Percentiles rank a stretch among this genome's conserved stretches.
phyloP scores from a whole-genome alignment of 2,113 vertebrate species.

The Limnothrissa miodon region DNA sequence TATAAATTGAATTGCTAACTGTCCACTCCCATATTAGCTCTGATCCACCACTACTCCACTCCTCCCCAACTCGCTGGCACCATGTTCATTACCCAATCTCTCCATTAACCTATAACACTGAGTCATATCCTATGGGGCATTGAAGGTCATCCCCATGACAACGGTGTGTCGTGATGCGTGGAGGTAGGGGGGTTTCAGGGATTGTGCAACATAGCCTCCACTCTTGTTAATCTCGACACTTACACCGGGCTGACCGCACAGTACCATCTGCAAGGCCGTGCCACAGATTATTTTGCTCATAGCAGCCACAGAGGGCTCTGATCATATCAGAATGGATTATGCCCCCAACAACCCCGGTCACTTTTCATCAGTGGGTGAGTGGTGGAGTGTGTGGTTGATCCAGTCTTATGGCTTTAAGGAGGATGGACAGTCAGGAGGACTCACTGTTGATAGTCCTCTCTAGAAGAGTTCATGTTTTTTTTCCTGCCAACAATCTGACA shows the following conservation, averaged over 20 bases:
- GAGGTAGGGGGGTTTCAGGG: background rate
- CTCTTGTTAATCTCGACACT: conserved; percentile 27
- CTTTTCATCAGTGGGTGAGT: conserved; percentile 46
- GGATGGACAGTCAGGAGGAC: background rate
- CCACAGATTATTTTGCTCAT: conserved; percentile 50
- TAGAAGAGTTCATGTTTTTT: background rate
- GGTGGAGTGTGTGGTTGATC: conserved; percentile 2
- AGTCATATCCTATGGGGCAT: background rate
- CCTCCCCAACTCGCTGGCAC: background rate
- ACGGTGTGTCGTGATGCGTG: background rate
- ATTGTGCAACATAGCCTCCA: background rate
- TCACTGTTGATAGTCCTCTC: background rate
- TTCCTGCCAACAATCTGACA: background rate
- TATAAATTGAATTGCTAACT: too few species aligned
- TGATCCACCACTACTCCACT: too few species aligned
- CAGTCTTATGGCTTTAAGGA: background rate
- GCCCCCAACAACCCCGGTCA: conserved; percentile 25
- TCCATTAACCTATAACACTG: background rate
- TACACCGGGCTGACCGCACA: conserved; percentile 25
- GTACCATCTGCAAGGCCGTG: background rate
- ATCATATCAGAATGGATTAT: conserved; percentile 60
- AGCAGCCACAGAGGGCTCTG: conserved; percentile 44
- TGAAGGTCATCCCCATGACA: background rate
- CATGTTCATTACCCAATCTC: background rate
- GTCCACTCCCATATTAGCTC: too few species aligned